A percentile compares a stretch with the other conserved stretches of the same genome.
Conservation (phyloP, 2,113 vertebrate species). For the Xenotilapia caudafasciata region DNA sequence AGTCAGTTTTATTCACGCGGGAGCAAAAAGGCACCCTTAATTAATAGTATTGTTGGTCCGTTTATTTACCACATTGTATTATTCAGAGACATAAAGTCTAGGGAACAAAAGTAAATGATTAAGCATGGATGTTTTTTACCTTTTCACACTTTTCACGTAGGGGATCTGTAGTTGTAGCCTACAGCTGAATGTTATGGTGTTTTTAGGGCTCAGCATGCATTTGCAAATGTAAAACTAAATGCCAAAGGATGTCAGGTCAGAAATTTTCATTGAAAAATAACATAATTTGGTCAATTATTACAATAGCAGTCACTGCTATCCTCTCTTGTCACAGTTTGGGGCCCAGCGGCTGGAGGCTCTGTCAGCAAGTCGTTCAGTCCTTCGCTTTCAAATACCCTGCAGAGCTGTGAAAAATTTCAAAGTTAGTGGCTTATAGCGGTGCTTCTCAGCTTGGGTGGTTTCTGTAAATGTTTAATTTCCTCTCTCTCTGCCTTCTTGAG, state of each 20-base stretch:
- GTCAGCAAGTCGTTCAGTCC: background rate
- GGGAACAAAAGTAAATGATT: constrained; percentile 42
- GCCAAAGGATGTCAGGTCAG: background rate
- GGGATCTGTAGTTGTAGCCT: background rate
- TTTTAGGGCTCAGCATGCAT: background rate
- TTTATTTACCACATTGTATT: background rate
- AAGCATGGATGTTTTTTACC: background rate
- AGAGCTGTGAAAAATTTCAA: constrained; percentile 24
- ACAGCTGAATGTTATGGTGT: background rate
- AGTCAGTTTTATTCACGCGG: background rate
- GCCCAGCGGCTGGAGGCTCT: background rate
- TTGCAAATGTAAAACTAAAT: background rate
- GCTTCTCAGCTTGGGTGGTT: constrained; percentile 38
- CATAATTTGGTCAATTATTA: background rate
- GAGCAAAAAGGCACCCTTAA: background rate
- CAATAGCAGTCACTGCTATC: background rate
- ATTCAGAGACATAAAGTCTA: background rate
- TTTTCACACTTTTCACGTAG: background rate
- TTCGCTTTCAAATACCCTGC: constrained; percentile 1
- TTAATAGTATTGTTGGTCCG: background rate
- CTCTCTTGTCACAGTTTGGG: background rate
- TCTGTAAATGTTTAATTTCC: constrained; percentile 68
- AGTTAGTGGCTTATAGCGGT: constrained; percentile 50
- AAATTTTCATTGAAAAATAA: background rate
- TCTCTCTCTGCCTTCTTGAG: constrained; percentile 19